These are phyloP conservation scores for Lanius ludovicianus DNA, from an alignment of 2,113 vertebrate species.

Conservation along the genomic window DNA sequence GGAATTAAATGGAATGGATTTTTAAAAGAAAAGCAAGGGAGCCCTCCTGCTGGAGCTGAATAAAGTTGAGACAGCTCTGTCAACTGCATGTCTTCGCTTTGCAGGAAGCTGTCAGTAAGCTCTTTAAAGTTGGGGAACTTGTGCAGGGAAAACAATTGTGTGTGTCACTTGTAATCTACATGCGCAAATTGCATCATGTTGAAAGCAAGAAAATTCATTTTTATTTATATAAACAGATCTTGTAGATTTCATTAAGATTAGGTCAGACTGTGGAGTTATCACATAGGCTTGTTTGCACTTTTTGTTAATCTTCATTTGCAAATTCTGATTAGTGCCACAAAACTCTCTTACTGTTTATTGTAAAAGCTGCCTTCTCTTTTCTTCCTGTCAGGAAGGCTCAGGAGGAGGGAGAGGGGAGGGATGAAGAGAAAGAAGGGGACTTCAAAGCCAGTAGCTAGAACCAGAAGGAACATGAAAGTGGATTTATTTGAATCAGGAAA, in stretches of 20 bases:
- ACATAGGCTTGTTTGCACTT: slow-evolving; percentile 61
- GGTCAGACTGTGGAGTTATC: slow-evolving; percentile 61
- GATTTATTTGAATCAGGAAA: neutral
- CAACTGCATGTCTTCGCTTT: slow-evolving; percentile 40
- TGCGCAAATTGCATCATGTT: slow-evolving; percentile 43
- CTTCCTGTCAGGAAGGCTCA: neutral
- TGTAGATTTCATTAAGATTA: slow-evolving; percentile 77
- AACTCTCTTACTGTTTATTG: slow-evolving; percentile 41
- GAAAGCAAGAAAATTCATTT: slow-evolving; percentile 53
- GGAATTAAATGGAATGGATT: slow-evolving; percentile 50
- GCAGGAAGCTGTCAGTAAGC: slow-evolving; percentile 36
- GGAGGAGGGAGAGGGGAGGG: neutral
- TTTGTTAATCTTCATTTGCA: slow-evolving; percentile 73
- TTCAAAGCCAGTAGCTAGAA: slow-evolving; percentile 28
- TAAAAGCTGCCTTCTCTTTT: slow-evolving; percentile 21
- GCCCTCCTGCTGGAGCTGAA: slow-evolving; percentile 21
- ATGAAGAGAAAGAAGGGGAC: neutral
- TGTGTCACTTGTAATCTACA: slow-evolving; percentile 53
- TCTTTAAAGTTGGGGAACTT: slow-evolving; percentile 54
- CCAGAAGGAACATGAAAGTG: neutral
- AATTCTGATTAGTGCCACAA: slow-evolving; percentile 52
- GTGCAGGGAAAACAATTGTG: slow-evolving; percentile 31
- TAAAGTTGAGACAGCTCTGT: slow-evolving; percentile 41
- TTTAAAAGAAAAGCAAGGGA: slow-evolving; percentile 16
- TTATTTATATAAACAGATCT: slow-evolving; percentile 71